These are phyloP conservation scores for Mastigias papua DNA, from an alignment of 30 jellyfish, hydroid and myxozoan species.

Conservation along the genomic window DNA sequence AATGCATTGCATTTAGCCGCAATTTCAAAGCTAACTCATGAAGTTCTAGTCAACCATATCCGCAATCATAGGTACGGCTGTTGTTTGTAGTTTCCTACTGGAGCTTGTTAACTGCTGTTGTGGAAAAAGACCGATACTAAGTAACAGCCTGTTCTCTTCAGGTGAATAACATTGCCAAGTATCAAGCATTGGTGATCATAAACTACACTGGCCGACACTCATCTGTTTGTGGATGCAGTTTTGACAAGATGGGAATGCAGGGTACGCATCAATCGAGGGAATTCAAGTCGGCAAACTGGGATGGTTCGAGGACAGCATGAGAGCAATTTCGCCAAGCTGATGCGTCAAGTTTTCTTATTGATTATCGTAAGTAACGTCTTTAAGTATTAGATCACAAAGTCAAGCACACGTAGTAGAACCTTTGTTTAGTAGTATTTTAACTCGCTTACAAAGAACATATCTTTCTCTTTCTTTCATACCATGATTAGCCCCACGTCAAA, in stretches of 20 bases:
- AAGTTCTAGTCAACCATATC: conserved; percentile 76
- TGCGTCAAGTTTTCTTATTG: conserved; percentile 13
- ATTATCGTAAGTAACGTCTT: conserved; percentile 27
- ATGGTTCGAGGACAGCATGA: conserved; percentile 1
- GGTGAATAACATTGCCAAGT: background rate
- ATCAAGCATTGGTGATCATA: background rate
- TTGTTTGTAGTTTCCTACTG: conserved; percentile 54
- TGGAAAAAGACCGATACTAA: conserved; percentile 6
- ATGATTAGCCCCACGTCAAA: conserved; percentile 28
- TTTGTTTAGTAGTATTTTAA: background rate
- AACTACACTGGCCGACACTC: background rate
- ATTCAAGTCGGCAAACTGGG: background rate
- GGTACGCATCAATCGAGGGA: background rate
- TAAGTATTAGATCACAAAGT: background rate
- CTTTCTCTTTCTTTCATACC: conserved; percentile 4
- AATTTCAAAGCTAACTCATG: conserved; percentile 58
- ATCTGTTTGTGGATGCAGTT: background rate
- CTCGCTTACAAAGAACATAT: background rate
- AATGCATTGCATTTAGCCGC: conserved; percentile 76
- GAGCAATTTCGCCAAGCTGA: conserved; percentile 11
- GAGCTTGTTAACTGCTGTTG: conserved; percentile 1
- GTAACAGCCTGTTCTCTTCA: conserved; percentile 20
- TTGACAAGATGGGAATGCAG: background rate
- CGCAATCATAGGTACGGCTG: conserved; percentile 69
- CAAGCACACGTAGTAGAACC: background rate